Percentiles rank a stretch among this genome's conserved stretches.
phyloP scores from a whole-genome alignment of 2,797 vertebrate species.

The Sibirionetta formosa region DNA sequence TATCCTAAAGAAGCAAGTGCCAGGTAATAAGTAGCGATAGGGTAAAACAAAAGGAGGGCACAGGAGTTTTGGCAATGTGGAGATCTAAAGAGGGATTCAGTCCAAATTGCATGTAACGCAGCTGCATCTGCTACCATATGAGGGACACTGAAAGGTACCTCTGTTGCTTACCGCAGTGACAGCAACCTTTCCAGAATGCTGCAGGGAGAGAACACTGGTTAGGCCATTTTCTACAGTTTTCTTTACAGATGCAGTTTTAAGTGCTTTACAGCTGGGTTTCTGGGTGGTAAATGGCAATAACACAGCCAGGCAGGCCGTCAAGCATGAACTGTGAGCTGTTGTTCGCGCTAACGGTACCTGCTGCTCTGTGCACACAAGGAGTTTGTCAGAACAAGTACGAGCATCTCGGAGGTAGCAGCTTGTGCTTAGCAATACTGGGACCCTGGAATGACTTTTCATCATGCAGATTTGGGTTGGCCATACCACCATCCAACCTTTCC shows the following conservation, averaged over 20 bases:
- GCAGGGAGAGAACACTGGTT: background rate
- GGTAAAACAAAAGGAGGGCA: background rate
- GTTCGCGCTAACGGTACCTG: background rate
- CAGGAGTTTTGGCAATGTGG: background rate
- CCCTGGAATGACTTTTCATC: background rate
- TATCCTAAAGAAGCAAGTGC: background rate
- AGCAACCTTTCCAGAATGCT: background rate
- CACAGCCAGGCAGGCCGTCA: background rate
- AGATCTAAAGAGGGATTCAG: background rate
- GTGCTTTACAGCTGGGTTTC: background rate
- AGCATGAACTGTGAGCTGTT: background rate
- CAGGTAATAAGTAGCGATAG: background rate
- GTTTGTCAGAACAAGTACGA: background rate
- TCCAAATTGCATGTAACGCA: fast-evolving
- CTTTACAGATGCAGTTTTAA: background rate
- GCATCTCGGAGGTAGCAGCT: background rate
- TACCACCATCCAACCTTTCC: background rate
- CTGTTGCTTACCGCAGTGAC: background rate
- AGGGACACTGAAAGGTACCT: background rate
- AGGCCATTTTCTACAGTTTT: background rate
- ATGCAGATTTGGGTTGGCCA: background rate
- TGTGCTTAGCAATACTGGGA: background rate
- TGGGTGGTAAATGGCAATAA: background rate
- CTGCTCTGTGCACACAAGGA: fast-evolving
- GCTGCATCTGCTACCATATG: background rate